Base-by-base conservation (phyloP, 2,113 vertebrate species). In the Ciconia boyciana region DNA sequence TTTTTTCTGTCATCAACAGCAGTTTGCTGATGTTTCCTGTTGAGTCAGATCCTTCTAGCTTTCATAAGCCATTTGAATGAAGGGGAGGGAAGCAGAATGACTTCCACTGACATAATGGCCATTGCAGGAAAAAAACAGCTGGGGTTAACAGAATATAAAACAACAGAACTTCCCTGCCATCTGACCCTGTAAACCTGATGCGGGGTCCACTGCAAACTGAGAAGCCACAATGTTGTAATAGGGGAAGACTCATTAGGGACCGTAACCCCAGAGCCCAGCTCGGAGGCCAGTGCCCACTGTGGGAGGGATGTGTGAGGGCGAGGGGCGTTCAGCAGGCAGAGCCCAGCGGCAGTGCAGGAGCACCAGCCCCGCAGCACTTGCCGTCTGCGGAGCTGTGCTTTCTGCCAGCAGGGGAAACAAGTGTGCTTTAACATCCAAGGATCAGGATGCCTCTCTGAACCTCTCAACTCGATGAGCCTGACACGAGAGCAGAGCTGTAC, bases 41-140 rank as follows among this genome's bases (percentile, higher is more conserved):
- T 93, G 65, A 95, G 69, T 95, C 94, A 96, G 86, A 92, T 91
- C 74, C 89, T 95, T 76, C 69, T 41, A 82, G 87, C 28, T 89
- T 91, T 90, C 90, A 72, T 76, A 83, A 75, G 70, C 44, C 17
- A 34, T 82, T 91, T 29, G 31, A 72, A 82, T 49, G 32, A 64
- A 87, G 57, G 13, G 25, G 69, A 79, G 74, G 39, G 44, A 81
- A 82, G 34, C 18, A 79, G n/a, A 89, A 83, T 44, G 46, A 76
- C 62, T 93, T 96, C 65, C 61, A 87, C 25, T 44, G 55, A 71
- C 41, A 87, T 75, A 79, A 92, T 44, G 10, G 44, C 25, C 57
- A 82, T 89, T 94, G 92, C 62, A 82, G 55, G 61, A 34, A 21
- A 71, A 32, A 43, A 25, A 26, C 25, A 83, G 14, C 54, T 57